These are phyloP conservation scores for Diaphora mendica DNA, from an alignment of 2,888 invertebrate genomes.

Conservation along the genomic window DNA sequence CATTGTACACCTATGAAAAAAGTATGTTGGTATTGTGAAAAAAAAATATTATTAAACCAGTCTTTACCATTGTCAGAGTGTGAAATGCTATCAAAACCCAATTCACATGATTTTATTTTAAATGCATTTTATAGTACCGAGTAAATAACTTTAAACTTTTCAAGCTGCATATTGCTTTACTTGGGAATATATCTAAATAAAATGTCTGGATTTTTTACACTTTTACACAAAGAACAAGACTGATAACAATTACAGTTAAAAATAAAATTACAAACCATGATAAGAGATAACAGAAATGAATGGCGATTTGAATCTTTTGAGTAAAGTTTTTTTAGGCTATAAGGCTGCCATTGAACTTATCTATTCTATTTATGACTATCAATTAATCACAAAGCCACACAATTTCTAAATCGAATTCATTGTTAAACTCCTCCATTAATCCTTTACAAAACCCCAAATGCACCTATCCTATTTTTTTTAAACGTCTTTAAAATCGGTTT, in stretches of 20 bases:
- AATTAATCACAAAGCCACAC: neutral
- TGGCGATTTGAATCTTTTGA: neutral
- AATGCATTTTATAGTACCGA: neutral
- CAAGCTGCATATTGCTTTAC: neutral
- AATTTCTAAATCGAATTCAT: neutral
- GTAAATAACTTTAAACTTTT: neutral
- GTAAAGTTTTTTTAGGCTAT: too few relatives aligned
- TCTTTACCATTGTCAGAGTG: neutral
- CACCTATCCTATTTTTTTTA: neutral
- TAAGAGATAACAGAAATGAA: neutral
- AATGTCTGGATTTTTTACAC: neutral
- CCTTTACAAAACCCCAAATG: neutral
- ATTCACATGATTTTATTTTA: neutral
- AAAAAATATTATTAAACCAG: neutral
- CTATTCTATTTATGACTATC: neutral
- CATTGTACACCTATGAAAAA: too few relatives aligned
- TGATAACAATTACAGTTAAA: neutral
- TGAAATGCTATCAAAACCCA: neutral
- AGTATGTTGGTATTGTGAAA: too few relatives aligned
- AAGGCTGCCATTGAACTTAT: neutral
- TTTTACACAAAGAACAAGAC: neutral
- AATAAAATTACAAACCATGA: neutral
- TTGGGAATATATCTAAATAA: neutral
- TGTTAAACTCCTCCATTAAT: neutral
- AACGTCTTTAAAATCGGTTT: too few relatives aligned